Percentiles rank a stretch among this genome's conserved stretches.
Conservation (phyloP, 2,888 invertebrate genomes). For the Uloborus plumipes region DNA sequence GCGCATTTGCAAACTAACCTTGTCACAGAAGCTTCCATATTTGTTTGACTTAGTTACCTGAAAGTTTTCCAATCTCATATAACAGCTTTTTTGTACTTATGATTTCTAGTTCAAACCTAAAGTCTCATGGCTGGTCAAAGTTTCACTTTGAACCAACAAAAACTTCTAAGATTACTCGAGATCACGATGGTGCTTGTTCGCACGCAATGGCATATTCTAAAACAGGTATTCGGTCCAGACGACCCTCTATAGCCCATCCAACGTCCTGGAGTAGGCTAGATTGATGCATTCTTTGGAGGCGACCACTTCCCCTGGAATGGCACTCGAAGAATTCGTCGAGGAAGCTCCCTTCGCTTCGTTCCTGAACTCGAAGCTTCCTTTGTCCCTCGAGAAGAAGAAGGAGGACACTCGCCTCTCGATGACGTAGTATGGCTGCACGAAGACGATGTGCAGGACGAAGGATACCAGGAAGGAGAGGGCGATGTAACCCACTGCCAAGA, state of each 20-base stretch:
- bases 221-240: background rate
- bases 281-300: constrained; percentile 17
- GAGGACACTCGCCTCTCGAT: constrained; percentile 23
- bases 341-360: too few species aligned
- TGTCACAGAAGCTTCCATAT: too few species aligned
- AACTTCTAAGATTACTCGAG: too few species aligned
- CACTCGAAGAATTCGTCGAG: background rate
- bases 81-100: too few species aligned
- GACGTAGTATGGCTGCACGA: constrained; percentile 35
- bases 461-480: constrained; percentile 15
- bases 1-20: too few species aligned
- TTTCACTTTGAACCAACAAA: too few species aligned
- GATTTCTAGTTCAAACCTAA: too few species aligned
- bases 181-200: background rate
- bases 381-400: constrained; percentile 4
- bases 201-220: background rate
- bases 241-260: constrained; percentile 18
- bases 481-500: constrained; percentile 35
- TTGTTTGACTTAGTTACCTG: too few species aligned
- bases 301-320: background rate
- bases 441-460: constrained; percentile 29
- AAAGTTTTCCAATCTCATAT: too few species aligned
- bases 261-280: constrained; percentile 27
- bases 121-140: too few species aligned
- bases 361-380: background rate